These are phyloP conservation scores for Oegoconia quadripuncta DNA, from an alignment of 2,888 invertebrate genomes.

Conservation along the genomic window DNA sequence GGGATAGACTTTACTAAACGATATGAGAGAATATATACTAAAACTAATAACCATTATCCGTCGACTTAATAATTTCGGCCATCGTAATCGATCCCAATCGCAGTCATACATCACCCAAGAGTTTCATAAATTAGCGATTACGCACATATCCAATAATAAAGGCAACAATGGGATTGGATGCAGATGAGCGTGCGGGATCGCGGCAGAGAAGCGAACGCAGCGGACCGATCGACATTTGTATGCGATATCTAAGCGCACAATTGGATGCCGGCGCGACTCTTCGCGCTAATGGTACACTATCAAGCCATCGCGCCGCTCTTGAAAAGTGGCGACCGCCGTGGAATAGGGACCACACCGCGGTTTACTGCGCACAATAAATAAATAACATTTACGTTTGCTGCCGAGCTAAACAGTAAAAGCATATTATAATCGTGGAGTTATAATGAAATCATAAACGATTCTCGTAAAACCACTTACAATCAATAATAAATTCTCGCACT, in stretches of 20 bases:
- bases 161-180: slow-evolving; percentile 78
- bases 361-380: slow-evolving; percentile 64
- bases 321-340: slow-evolving; percentile 70
- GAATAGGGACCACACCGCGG: slow-evolving; percentile 65
- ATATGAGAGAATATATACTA: too few species aligned
- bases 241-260: slow-evolving; percentile 78
- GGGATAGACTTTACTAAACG: too few species aligned
- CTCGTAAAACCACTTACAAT: not conserved
- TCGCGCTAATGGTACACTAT: slow-evolving; percentile 79
- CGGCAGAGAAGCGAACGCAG: slow-evolving; percentile 35
- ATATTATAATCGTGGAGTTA: slow-evolving; percentile 9
- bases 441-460: slow-evolving; percentile 5
- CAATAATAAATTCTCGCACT: not conserved
- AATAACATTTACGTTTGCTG: slow-evolving; percentile 38
- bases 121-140: slow-evolving; percentile 76
- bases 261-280: slow-evolving; percentile 76
- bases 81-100: not conserved
- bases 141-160: slow-evolving; percentile 70
- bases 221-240: slow-evolving; percentile 75
- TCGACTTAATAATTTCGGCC: too few species aligned
- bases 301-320: slow-evolving; percentile 67
- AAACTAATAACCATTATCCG: too few species aligned
- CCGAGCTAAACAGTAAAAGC: slow-evolving; percentile 2
- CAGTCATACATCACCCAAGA: slow-evolving; percentile 9
- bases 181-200: slow-evolving; percentile 57